Percentiles rank a stretch among this genome's conserved stretches.
Conservation (phyloP, 2,797 vertebrate species). For the Poeciliopsis paucimaculata region DNA sequence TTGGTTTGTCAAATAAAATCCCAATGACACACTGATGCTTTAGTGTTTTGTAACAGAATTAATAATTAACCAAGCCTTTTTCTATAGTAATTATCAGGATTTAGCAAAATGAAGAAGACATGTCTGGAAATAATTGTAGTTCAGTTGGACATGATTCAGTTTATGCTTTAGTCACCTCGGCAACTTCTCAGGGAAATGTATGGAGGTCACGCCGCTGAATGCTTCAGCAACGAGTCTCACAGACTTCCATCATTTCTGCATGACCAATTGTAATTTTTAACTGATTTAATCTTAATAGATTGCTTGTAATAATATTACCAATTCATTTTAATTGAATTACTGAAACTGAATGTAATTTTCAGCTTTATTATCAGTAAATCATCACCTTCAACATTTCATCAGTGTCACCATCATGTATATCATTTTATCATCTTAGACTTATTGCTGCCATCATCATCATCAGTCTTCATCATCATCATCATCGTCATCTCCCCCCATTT, state of each 20-base stretch:
- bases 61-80: background rate
- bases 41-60: background rate
- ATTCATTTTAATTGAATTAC: background rate
- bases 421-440: conserved; percentile 32
- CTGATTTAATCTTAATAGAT: background rate
- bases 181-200: background rate
- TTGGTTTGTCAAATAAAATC: background rate
- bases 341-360: conserved; percentile 7
- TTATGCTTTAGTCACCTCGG: background rate
- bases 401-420: conserved; percentile 3
- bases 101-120: background rate
- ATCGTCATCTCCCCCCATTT: background rate
- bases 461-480: conserved; percentile 11
- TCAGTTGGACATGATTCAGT: background rate
- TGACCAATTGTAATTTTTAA: background rate
- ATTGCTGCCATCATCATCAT: background rate
- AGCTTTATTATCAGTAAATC: conserved; percentile 12
- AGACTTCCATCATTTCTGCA: background rate
- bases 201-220: background rate
- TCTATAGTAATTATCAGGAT: background rate
- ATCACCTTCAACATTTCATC: conserved; percentile 14
- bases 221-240: background rate
- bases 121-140: background rate
- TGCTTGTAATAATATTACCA: background rate
- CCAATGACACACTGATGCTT: background rate